Conservation (phyloP, 1,140 invertebrate genomes). For the Littorina saxatilis region DNA sequence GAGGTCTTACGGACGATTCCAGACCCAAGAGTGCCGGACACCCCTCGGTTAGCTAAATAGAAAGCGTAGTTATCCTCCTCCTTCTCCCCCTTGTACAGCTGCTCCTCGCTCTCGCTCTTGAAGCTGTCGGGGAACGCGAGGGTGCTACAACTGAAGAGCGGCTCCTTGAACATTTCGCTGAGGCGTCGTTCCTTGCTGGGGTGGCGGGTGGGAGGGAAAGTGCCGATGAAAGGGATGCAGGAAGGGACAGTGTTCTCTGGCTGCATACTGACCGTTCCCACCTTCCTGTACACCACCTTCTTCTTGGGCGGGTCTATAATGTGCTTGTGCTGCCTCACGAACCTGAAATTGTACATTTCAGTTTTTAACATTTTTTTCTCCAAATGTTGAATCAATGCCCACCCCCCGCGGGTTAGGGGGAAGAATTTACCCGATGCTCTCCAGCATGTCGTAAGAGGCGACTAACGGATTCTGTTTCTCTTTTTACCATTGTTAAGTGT, state of each 20-base stretch:
- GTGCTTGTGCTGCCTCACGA: neutral
- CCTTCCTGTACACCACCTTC: neutral
- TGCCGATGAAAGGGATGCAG: slow-evolving; percentile 8
- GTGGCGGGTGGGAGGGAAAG: neutral
- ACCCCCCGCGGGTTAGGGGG: too few relatives aligned
- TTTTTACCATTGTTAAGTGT: too few relatives aligned
- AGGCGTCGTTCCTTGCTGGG: neutral
- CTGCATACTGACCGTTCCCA: neutral
- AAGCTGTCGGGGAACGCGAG: too few relatives aligned
- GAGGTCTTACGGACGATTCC: neutral
- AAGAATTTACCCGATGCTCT: too few relatives aligned
- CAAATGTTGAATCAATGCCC: too few relatives aligned
- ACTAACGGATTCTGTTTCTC: too few relatives aligned
- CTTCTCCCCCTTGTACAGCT: neutral
- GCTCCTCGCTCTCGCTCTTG: neutral
- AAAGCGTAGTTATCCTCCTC: neutral
- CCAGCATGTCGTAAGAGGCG: too few relatives aligned
- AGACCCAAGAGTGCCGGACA: neutral
- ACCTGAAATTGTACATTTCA: too few relatives aligned
- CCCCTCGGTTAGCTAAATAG: neutral
- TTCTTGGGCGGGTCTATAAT: neutral
- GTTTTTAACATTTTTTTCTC: too few relatives aligned
- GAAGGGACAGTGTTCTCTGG: neutral
- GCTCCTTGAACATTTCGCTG: slow-evolving; percentile 2
- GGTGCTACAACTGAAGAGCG: neutral